phyloP scores from a whole-genome alignment of 2,113 vertebrate species.

The Ameiurus melas region DNA sequence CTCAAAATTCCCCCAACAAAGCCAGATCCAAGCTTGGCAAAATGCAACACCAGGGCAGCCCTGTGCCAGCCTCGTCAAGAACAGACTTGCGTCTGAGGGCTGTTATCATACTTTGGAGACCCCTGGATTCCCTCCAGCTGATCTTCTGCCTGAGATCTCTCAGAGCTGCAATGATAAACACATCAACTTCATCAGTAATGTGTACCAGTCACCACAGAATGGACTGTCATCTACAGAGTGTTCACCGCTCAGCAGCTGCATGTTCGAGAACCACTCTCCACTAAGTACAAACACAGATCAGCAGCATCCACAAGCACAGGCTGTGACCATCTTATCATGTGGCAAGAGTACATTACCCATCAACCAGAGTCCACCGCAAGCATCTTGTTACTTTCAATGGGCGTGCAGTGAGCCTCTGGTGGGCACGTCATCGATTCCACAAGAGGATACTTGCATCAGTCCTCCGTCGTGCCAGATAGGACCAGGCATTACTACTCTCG shows the following conservation, averaged over 20 bases:
- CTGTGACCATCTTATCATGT: neutral
- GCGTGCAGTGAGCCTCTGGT: accelerated
- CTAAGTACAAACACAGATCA: constrained; percentile 18
- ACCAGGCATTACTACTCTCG: neutral
- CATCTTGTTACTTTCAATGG: constrained; percentile 58
- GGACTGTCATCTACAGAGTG: neutral
- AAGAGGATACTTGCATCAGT: constrained; percentile 40
- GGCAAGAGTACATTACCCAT: neutral
- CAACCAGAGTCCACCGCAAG: constrained; percentile 48
- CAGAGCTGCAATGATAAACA: constrained; percentile 40
- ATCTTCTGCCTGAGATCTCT: neutral
- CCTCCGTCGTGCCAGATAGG: constrained; percentile 40
- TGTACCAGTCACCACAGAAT: constrained; percentile 39
- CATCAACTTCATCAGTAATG: constrained; percentile 27
- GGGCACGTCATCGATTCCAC: constrained; percentile 37
- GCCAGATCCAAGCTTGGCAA: constrained; percentile 10
- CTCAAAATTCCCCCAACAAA: neutral
- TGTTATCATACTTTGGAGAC: neutral
- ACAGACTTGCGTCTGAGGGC: neutral
- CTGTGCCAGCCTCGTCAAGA: constrained; percentile 1
- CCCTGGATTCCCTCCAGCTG: neutral
- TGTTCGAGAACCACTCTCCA: constrained; percentile 51
- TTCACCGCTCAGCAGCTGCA: constrained; percentile 44
- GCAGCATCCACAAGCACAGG: constrained; percentile 29
- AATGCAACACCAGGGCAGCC: neutral